phyloP scores from a whole-genome alignment of 2,113 vertebrate genomes.

The Garra rufa region DNA sequence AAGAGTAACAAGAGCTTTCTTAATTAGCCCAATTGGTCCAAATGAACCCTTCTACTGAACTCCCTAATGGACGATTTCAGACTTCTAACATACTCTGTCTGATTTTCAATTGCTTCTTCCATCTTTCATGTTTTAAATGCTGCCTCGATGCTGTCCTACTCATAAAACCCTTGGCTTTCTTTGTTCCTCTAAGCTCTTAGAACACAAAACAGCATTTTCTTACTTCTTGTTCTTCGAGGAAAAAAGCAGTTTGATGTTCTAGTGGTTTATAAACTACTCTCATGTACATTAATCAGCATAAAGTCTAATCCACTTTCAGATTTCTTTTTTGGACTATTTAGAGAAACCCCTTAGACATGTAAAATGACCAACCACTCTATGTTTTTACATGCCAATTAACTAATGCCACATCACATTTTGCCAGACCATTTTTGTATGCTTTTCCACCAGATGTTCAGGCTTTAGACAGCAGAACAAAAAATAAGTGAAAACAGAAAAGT shows the following conservation, averaged over 20 bases:
- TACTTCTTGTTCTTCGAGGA: background rate
- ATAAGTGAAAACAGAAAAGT: too few relatives aligned
- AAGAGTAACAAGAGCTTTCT: conserved; percentile 24
- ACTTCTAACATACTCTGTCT: background rate
- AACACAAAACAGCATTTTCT: background rate
- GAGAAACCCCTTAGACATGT: background rate
- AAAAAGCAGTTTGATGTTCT: background rate
- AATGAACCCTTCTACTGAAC: background rate
- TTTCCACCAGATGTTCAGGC: background rate
- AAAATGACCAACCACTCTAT: background rate
- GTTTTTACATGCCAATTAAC: background rate
- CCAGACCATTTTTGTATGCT: background rate
- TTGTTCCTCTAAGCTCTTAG: background rate
- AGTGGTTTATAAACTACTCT: background rate
- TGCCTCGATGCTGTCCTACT: background rate
- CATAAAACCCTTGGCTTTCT: background rate
- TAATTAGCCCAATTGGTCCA: conserved; percentile 24
- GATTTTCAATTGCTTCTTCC: conserved; percentile 7
- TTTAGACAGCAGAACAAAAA: too few relatives aligned
- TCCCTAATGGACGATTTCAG: background rate
- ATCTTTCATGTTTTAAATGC: background rate
- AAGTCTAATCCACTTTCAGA: background rate
- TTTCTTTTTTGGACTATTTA: background rate
- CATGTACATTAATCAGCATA: background rate
- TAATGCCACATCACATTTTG: background rate